A percentile compares a stretch with the other conserved stretches of the same genome.
These are phyloP conservation scores for Scomber scombrus DNA, from an alignment of 2,113 vertebrate species.

Conservation along the genomic window DNA sequence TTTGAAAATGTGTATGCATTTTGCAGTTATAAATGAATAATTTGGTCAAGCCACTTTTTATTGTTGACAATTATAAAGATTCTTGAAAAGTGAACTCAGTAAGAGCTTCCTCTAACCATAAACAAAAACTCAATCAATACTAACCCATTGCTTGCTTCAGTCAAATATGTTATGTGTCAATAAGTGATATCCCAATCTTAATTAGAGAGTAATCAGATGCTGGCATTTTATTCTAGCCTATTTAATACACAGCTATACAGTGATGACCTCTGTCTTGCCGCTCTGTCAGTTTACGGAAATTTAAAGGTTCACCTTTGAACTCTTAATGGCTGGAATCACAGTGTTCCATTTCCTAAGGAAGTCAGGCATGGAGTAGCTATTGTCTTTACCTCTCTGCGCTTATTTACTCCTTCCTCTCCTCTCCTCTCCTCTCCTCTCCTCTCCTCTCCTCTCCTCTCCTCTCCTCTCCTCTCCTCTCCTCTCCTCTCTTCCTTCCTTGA, in stretches of 20 bases:
- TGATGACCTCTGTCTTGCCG: constrained; percentile 54
- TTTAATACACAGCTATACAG: constrained; percentile 29
- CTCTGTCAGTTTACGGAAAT: constrained; percentile 63
- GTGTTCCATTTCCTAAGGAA: constrained; percentile 75
- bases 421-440: background rate
- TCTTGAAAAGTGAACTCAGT: background rate
- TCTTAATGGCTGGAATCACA: constrained; percentile 62
- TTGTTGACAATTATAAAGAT: background rate
- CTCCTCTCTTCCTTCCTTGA: constrained; percentile 27
- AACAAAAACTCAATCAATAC: constrained; percentile 2
- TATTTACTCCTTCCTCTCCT: constrained; percentile 42
- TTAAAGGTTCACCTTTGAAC: constrained; percentile 72
- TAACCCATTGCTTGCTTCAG: background rate
- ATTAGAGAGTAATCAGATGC: constrained; percentile 38
- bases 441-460: constrained; percentile 4
- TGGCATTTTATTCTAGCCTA: constrained; percentile 23
- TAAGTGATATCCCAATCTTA: constrained; percentile 25
- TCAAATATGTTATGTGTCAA: constrained; percentile 9
- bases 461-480: background rate
- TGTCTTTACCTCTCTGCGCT: constrained; percentile 58
- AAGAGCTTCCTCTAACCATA: background rate
- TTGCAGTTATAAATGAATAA: too few species aligned
- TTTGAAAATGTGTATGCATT: too few species aligned
- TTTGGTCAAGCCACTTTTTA: background rate
- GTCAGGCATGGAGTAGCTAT: constrained; percentile 71